These are phyloP conservation scores for Yponomeuta cagnagella DNA, from an alignment of 2,888 invertebrate genomes.

Conservation along the genomic window DNA sequence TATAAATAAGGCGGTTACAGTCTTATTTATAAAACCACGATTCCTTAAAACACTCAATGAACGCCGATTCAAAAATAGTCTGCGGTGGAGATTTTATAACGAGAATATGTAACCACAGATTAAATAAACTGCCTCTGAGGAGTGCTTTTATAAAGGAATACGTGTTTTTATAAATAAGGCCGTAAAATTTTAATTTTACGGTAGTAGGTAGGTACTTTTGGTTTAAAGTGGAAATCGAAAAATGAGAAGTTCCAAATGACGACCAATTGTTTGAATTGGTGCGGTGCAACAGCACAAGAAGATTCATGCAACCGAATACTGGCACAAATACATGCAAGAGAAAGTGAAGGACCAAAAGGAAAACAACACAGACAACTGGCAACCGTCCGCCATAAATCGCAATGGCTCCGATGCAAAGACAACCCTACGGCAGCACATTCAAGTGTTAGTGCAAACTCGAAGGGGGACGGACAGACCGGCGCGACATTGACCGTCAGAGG, in stretches of 20 bases:
- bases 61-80: no score
- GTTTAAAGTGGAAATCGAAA: background rate
- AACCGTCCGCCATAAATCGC: background rate
- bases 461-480: conserved; percentile 29
- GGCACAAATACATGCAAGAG: background rate
- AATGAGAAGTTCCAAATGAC: background rate
- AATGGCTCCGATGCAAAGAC: background rate
- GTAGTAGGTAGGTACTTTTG: no score
- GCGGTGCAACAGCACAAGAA: background rate
- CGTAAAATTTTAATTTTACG: no score
- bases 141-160: no score
- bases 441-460: conserved; percentile 25
- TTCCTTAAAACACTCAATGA: no score
- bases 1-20: no score
- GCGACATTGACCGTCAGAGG: conserved; percentile 73
- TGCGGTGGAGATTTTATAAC: no score
- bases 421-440: conserved; percentile 44
- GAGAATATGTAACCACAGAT: no score
- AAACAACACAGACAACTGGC: background rate
- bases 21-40: no score
- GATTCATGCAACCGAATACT: background rate
- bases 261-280: background rate
- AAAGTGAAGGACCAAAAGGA: background rate
- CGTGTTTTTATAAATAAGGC: no score
- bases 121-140: no score